Evolutionary conservation across 2,797 vertebrate species (phyloP), one percentile per base, ranked within the genome.

Genomic region (Staurois parvus): DNA sequence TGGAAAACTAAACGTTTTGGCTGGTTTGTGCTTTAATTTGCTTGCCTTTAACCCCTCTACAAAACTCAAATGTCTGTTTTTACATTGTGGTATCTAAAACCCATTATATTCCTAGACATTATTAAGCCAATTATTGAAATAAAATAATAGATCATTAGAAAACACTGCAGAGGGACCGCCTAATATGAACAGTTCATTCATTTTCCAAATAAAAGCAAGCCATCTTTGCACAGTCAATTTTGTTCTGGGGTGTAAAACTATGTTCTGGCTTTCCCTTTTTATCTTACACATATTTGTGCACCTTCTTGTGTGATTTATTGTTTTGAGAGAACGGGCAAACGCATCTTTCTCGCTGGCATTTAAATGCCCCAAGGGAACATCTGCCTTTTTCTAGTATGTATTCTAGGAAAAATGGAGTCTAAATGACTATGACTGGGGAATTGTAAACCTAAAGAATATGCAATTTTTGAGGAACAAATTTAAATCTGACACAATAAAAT

Each of bases 291-390:
- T 70, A 68, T 83, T 70, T 67, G 76, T 17, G 21, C 76, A 66
- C 56, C 76, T 37, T 78, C 59, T 64, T 66, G 4, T 40, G 56
- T 78, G 76, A 78, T 78, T 78, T 78, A 78, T 78, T 34, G 59
- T 76, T 66, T 76, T 42, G 32, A 66, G 56, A 66, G 21, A 26
- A 40, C 29, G 59, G 59, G 64, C 56, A 59, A 66, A 66, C 59
- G n/a, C 24, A 78, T 78, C 59, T 78, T 66, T 62, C 59, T 78
- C 12, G 24, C 52, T 84, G 83, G 75, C 75, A 84, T 78, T 84
- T 84, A 37, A 45, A 69, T 75, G 74, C 74, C 66, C 73, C 73
- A 3, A 40, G 72, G 59, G 73, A 64, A 84, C 8, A 83, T 48
- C 34, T 67, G 72, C 45, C 48, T 83, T 42, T 76, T 37, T 32